Percentiles rank a stretch among this genome's conserved stretches.
phyloP scores from a whole-genome alignment of 2,888 invertebrate genomes.

The Dysmachus trigonus region DNA sequence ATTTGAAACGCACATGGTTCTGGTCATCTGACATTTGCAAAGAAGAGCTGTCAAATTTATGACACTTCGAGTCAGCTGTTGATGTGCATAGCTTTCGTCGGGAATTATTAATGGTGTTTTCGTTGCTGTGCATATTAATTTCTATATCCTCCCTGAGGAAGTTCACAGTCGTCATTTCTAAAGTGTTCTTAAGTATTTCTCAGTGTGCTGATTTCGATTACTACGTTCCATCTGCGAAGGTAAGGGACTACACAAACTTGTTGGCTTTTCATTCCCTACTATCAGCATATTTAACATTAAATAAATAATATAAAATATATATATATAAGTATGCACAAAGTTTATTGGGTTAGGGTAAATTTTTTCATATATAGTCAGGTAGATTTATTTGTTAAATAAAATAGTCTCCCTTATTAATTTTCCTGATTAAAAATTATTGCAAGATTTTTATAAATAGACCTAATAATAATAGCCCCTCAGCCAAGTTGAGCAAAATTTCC shows the following conservation, averaged over 20 bases:
- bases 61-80: not conserved
- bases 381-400: no score
- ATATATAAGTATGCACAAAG: no score
- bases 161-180: not conserved
- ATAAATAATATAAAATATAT: no score
- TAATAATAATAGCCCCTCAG: no score
- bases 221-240: not conserved
- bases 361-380: no score
- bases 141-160: not conserved
- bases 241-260: not conserved
- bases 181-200: not conserved
- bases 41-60: not conserved
- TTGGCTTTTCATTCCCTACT: not conserved
- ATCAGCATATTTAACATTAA: no score
- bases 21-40: not conserved
- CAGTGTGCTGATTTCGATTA: not conserved
- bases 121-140: not conserved
- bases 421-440: no score
- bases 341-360: no score
- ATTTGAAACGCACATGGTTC: conserved; percentile 6
- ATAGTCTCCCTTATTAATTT: no score
- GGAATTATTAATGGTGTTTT: not conserved
- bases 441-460: no score
- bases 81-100: not conserved
- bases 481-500: no score